Evolutionary conservation across 2,797 vertebrate species (phyloP).

Genomic region (Cheirogaleus major): DNA sequence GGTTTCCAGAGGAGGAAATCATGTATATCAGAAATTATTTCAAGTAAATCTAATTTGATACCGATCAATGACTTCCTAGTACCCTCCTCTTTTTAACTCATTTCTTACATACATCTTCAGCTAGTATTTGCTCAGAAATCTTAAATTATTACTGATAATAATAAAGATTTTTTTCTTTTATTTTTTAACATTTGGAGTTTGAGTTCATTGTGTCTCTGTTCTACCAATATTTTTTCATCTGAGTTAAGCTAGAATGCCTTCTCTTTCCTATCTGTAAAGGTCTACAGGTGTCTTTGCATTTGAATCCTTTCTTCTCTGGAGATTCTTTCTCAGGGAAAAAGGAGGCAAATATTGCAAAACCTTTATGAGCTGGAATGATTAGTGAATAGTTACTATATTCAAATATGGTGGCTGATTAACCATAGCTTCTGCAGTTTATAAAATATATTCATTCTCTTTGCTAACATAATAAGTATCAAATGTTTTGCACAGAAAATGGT

Average conservation of each 20-base stretch:
- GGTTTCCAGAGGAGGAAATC: conserved; percentile 69
- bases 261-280: neutral
- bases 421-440: neutral
- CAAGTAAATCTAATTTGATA: conserved; percentile 52
- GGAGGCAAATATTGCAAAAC: conserved; percentile 2
- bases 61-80: neutral
- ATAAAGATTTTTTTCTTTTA: conserved; percentile 53
- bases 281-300: neutral
- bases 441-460: conserved; percentile 39
- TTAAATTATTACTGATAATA: conserved; percentile 43
- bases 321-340: conserved; percentile 17
- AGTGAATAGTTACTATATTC: neutral
- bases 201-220: conserved; percentile 45
- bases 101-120: conserved; percentile 68
- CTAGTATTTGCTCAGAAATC: conserved; percentile 58
- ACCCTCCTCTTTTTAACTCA: conserved; percentile 39
- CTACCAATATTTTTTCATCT: conserved; percentile 54
- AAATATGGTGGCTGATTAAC: conserved; percentile 5
- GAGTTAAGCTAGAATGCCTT: neutral
- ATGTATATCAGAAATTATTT: conserved; percentile 49
- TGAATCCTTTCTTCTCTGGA: conserved; percentile 39
- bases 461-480: neutral
- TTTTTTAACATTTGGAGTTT: conserved; percentile 4
- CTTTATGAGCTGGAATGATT: neutral
- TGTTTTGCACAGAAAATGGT: conserved; percentile 39